Evolutionary conservation across 1,140 invertebrate species (phyloP).

Genomic region (Pararge aegeria): DNA sequence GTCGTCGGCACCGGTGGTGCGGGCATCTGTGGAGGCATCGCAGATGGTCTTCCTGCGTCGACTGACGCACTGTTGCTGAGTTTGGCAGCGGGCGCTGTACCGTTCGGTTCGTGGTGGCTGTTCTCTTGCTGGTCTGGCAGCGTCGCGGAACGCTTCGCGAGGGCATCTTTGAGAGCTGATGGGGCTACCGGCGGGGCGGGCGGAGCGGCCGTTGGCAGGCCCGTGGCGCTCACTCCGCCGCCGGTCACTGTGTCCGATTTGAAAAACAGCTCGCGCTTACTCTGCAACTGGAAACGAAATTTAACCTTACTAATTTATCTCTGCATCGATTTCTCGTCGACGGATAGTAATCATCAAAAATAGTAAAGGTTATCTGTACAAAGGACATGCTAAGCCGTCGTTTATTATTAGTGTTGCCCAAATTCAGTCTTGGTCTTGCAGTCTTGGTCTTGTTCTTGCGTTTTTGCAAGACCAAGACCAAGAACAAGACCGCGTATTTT

Average conservation of each 20-base stretch:
- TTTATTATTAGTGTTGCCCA: no score
- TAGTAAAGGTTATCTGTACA: no score
- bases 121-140: constrained; percentile 61
- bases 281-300: constrained; percentile 83
- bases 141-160: constrained; percentile 65
- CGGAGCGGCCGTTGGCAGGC: constrained; percentile 59
- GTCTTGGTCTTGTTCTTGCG: no score
- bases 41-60: constrained; percentile 74
- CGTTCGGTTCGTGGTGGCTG: constrained; percentile 67
- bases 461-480: no score
- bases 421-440: no score
- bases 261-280: constrained; percentile 89
- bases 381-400: no score
- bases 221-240: constrained; percentile 58
- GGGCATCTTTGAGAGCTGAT: constrained; percentile 63
- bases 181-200: constrained; percentile 60
- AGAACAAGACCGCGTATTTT: no score
- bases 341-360: no score
- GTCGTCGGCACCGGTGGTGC: constrained; percentile 63
- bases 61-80: constrained; percentile 66
- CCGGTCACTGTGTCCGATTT: constrained; percentile 80
- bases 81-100: constrained; percentile 47
- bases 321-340: no score
- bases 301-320: background rate
- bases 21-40: constrained; percentile 73